Evolutionary conservation across 2,888 invertebrate genomes (phyloP).

Genomic region (Podotricha telesiphe): DNA sequence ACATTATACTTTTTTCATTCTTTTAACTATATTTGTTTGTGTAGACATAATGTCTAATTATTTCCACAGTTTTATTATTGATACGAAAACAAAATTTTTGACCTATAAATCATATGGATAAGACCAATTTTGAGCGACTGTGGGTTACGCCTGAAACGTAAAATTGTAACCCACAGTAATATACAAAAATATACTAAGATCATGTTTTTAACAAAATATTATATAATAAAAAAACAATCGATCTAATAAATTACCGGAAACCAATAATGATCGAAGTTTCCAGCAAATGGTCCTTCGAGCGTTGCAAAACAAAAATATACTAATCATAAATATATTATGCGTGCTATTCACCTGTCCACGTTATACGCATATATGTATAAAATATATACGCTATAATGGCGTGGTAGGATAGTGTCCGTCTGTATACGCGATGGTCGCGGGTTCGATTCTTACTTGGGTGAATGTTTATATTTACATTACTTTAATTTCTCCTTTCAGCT

Average conservation of each 20-base stretch:
- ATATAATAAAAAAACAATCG: not conserved
- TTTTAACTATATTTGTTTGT: no score
- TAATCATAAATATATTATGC: slow-evolving; percentile 3
- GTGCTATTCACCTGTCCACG: slow-evolving; percentile 22
- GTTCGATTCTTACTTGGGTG: not conserved
- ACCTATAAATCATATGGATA: no score
- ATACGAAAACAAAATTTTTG: no score
- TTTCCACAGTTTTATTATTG: no score
- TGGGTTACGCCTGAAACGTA: no score
- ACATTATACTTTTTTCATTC: no score
- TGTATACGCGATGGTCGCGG: not conserved
- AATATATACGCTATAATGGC: not conserved
- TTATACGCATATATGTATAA: not conserved
- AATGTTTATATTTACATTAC: not conserved
- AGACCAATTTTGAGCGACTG: no score
- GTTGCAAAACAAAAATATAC: slow-evolving; percentile 3
- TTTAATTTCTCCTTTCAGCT: no score
- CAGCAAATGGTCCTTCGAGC: slow-evolving; percentile 20
- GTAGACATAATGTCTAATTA: no score
- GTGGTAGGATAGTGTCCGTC: no score
- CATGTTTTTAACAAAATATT: not conserved
- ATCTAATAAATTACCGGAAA: slow-evolving; percentile 5
- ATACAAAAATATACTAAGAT: no score
- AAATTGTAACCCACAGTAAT: no score
- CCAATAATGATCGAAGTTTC: not conserved